Conservation (phyloP, 2,113 vertebrate species). For the Onychorhynchus coronatus region DNA sequence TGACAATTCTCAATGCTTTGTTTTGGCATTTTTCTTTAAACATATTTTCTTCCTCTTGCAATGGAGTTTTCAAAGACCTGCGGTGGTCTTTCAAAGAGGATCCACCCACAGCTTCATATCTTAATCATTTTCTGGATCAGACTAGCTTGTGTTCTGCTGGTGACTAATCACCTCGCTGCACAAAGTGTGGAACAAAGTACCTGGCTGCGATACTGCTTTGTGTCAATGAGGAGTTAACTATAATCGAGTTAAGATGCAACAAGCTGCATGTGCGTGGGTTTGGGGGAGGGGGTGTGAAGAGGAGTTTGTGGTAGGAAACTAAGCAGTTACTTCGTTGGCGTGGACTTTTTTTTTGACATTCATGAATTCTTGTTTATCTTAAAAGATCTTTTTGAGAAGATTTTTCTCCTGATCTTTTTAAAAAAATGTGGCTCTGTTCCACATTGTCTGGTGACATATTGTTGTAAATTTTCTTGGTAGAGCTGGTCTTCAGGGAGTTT, state of each 20-base stretch:
- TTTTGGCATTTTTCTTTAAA: constrained; percentile 23
- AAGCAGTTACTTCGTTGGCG: neutral
- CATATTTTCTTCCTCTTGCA: neutral
- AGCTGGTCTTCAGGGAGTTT: constrained; percentile 1
- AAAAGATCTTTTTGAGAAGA: neutral
- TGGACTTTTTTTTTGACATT: neutral
- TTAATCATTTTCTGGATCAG: neutral
- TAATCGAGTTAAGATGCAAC: neutral
- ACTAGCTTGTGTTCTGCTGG: neutral
- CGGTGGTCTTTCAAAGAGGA: constrained; percentile 8
- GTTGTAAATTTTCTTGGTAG: neutral
- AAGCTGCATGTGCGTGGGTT: neutral
- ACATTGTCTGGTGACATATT: neutral
- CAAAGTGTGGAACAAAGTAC: neutral
- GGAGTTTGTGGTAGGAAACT: constrained; percentile 50
- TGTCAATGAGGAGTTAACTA: neutral
- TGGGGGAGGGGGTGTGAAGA: neutral
- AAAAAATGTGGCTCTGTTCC: neutral
- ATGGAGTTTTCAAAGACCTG: neutral
- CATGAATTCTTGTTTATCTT: neutral
- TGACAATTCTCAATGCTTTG: neutral
- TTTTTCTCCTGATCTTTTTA: neutral
- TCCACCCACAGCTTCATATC: neutral
- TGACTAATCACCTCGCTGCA: neutral
- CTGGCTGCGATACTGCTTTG: neutral